phyloP scores from a whole-genome alignment of 2,888 invertebrate species.

The Bombylius discolor region DNA sequence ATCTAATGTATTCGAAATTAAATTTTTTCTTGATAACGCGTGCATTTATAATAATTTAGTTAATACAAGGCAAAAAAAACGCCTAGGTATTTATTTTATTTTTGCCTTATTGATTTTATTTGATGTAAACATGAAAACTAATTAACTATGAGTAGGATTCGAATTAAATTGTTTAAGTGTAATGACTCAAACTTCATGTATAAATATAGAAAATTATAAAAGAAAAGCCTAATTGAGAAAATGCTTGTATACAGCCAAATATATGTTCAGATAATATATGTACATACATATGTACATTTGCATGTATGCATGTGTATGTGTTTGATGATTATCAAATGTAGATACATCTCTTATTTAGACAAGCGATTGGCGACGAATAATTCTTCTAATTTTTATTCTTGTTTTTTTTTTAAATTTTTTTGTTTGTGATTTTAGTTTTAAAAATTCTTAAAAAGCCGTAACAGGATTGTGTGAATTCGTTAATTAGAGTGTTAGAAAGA shows the following conservation, averaged over 20 bases:
- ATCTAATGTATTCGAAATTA: no score
- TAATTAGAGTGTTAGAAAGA: neutral
- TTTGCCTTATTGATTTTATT: neutral
- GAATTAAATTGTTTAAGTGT: constrained; percentile 2
- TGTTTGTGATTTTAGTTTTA: neutral
- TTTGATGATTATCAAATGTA: neutral
- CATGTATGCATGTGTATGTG: no score
- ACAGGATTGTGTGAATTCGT: neutral
- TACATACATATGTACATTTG: no score
- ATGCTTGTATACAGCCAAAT: no score
- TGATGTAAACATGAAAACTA: constrained; percentile 3
- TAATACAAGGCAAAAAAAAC: no score
- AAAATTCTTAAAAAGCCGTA: neutral
- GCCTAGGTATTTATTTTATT: no score
- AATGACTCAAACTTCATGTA: neutral
- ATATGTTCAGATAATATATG: no score
- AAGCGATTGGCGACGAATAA: neutral
- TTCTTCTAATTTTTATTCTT: neutral
- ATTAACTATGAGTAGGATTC: neutral
- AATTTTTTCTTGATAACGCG: no score
- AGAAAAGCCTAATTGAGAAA: neutral
- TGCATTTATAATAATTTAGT: no score
- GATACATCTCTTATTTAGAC: neutral
- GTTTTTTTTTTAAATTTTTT: neutral
- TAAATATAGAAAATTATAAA: neutral